Evolutionary conservation across 2,113 vertebrate species (phyloP).

Genomic region (Coreoperca whiteheadi): DNA sequence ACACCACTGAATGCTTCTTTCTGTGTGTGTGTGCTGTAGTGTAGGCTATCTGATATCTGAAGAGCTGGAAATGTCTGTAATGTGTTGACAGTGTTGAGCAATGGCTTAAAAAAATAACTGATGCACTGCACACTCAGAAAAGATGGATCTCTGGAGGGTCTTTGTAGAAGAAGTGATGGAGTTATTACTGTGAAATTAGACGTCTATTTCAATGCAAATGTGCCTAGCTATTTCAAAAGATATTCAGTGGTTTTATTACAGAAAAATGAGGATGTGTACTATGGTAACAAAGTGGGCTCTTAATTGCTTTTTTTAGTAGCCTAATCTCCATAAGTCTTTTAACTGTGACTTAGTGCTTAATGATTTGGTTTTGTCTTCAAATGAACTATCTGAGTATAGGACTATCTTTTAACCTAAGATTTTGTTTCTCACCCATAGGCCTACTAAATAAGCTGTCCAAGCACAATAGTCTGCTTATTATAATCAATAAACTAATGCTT

Average conservation of each 20-base stretch:
- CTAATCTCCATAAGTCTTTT: background rate
- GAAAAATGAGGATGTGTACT: background rate
- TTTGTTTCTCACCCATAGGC: background rate
- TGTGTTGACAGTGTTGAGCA: background rate
- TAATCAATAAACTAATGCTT: background rate
- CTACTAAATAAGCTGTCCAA: background rate
- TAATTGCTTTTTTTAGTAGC: conserved; percentile 4
- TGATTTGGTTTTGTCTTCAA: background rate
- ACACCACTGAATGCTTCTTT: background rate
- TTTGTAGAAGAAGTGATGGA: background rate
- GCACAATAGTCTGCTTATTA: background rate
- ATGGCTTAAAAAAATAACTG: background rate
- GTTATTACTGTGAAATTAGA: conserved; percentile 7
- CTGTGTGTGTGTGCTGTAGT: background rate
- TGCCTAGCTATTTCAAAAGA: background rate
- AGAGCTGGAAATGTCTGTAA: background rate
- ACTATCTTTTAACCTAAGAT: background rate
- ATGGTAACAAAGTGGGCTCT: background rate
- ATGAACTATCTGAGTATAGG: background rate
- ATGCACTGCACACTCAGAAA: background rate
- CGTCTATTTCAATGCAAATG: background rate
- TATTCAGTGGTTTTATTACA: conserved; percentile 12
- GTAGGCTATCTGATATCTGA: background rate
- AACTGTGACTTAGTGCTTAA: background rate
- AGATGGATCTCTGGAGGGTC: background rate